Evolutionary conservation across 2,888 invertebrate genomes (phyloP).

Genomic region (Tricholauxania praeusta): DNA sequence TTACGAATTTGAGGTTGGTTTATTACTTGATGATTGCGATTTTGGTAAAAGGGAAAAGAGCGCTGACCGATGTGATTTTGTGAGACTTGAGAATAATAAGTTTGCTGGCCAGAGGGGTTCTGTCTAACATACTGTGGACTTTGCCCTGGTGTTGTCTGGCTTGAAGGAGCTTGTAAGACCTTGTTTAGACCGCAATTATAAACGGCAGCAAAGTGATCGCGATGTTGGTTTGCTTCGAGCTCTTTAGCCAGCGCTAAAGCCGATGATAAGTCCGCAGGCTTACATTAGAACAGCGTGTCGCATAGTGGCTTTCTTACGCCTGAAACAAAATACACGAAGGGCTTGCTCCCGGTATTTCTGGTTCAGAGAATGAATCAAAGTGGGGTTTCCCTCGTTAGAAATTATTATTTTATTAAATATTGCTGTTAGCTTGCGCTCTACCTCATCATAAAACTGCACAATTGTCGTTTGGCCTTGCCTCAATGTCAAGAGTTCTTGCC

Average conservation of each 20-base stretch:
- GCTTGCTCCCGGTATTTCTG: conserved; percentile 33
- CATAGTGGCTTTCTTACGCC: conserved; percentile 27
- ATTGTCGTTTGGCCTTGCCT: conserved; percentile 14
- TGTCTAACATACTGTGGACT: conserved; percentile 20
- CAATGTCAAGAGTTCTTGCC: conserved; percentile 21
- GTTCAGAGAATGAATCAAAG: conserved; percentile 17
- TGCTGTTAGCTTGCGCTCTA: conserved; percentile 20
- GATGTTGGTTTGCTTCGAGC: conserved; percentile 28
- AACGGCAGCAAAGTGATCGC: too few relatives aligned
- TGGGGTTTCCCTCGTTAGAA: conserved; percentile 5
- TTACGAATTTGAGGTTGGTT: too few relatives aligned
- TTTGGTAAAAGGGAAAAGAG: too few relatives aligned
- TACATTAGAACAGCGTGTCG: conserved; percentile 23
- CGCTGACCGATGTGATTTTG: too few relatives aligned
- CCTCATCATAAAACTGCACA: conserved; percentile 25
- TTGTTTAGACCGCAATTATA: conserved; percentile 28
- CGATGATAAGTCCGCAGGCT: conserved; percentile 32
- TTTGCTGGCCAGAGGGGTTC: neutral
- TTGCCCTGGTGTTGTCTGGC: neutral
- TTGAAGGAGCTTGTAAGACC: neutral
- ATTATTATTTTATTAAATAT: conserved; percentile 32
- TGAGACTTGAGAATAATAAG: too few relatives aligned
- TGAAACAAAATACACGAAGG: conserved; percentile 29
- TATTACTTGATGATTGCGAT: too few relatives aligned
- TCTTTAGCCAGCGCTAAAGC: conserved; percentile 36